Conservation (phyloP, 1,140 invertebrate species). For the Cepaea nemoralis region DNA sequence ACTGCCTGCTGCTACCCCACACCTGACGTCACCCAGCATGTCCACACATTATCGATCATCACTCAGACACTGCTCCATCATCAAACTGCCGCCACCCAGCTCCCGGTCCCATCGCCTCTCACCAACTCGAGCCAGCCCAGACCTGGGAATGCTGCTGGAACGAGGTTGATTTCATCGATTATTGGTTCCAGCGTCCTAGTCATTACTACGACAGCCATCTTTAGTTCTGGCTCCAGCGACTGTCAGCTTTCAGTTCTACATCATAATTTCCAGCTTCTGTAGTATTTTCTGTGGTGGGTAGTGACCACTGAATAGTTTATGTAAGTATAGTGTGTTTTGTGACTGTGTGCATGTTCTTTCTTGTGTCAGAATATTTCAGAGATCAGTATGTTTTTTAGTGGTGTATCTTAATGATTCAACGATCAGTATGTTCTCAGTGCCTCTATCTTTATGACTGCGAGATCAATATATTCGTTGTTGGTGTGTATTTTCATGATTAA, state of each 20-base stretch:
- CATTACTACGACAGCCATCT: neutral
- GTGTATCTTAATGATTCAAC: no score
- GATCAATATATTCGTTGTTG: no score
- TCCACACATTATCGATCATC: neutral
- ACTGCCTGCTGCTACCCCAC: no score
- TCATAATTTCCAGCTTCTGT: no score
- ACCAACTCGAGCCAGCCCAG: neutral
- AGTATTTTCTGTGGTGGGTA: neutral
- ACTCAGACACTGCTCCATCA: neutral
- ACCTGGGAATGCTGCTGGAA: neutral
- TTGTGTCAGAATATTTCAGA: no score
- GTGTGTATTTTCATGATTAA: no score
- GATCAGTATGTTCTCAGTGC: no score
- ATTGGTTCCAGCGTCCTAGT: neutral
- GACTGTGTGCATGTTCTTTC: neutral
- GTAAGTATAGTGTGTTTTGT: neutral
- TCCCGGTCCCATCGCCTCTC: neutral
- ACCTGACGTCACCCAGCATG: no score
- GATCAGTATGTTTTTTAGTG: no score
- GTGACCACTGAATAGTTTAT: neutral
- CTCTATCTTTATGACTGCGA: no score
- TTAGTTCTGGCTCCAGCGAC: neutral
- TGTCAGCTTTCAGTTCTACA: neutral
- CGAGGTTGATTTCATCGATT: neutral
- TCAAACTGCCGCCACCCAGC: neutral